Percentiles rank a stretch among this genome's conserved stretches.
Evolutionary conservation across 1,140 invertebrate species (phyloP).

Genomic region (Chironomus tepperi): DNA sequence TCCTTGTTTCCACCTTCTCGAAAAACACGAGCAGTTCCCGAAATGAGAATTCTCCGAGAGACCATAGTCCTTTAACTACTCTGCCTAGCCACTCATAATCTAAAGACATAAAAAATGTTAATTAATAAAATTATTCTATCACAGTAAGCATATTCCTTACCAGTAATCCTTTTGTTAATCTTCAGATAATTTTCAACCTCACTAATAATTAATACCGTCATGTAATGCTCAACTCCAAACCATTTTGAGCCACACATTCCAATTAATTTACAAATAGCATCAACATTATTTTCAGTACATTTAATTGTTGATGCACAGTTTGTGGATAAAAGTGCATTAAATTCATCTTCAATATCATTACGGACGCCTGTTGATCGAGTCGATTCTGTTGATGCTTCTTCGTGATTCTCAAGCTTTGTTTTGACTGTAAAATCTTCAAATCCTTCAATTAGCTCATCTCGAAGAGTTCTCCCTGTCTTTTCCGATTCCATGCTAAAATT

Average conservation of each 20-base stretch:
- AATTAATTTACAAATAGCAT: neutral
- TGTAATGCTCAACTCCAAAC: neutral
- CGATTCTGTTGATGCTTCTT: neutral
- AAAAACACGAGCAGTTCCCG: conserved; percentile 37
- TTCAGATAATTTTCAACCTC: neutral
- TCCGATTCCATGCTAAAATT: conserved; percentile 17
- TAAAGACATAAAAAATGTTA: too few relatives aligned
- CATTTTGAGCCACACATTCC: conserved; percentile 17
- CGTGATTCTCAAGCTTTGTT: neutral
- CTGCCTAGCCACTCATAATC: conserved; percentile 36
- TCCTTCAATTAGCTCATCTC: neutral
- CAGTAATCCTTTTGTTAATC: neutral
- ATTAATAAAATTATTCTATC: too few relatives aligned
- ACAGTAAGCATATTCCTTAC: too few relatives aligned
- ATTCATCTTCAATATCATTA: conserved; percentile 17
- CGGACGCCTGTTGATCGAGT: neutral
- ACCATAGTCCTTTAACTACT: conserved; percentile 33
- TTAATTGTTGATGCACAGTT: conserved; percentile 5
- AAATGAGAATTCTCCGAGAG: conserved; percentile 38
- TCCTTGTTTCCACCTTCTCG: conserved; percentile 32
- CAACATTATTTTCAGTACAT: neutral
- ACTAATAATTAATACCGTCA: neutral
- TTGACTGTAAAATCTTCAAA: conserved; percentile 5
- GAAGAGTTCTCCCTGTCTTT: neutral
- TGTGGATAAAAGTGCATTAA: neutral